Conservation (phyloP, 2,888 invertebrate species). For the Orthonychiurus folsomi region DNA sequence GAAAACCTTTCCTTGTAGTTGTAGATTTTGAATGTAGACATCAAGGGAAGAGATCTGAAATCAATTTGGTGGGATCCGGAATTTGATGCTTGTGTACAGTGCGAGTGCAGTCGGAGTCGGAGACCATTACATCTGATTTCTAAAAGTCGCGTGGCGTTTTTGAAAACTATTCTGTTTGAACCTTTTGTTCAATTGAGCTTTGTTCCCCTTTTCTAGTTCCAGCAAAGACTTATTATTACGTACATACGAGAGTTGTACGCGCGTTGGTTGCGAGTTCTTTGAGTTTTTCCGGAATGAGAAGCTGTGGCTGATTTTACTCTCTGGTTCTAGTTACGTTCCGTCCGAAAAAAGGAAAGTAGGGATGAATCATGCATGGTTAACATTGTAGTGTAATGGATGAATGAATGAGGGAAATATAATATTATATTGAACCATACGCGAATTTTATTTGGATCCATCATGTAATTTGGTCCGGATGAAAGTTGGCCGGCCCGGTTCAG, state of each 20-base stretch:
- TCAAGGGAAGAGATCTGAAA: conserved; percentile 10
- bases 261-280: conserved; percentile 13
- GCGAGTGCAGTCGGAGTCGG: neutral
- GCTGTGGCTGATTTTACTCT: no score
- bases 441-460: neutral
- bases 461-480: neutral
- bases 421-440: neutral
- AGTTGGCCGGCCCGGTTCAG: neutral
- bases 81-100: neutral
- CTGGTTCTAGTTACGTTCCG: no score
- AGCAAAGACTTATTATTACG: conserved; percentile 8
- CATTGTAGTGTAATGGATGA: neutral
- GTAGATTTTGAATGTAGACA: conserved; percentile 14
- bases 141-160: conserved; percentile 34
- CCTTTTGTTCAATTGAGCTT: conserved; percentile 34
- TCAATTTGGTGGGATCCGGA: conserved; percentile 4
- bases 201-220: conserved; percentile 8
- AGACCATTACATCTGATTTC: no score
- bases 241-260: neutral
- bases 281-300: conserved; percentile 6
- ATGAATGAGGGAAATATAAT: neutral
- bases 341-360: no score
- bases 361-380: neutral
- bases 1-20: conserved; percentile 17
- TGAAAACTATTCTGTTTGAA: conserved; percentile 34